Evolutionary conservation across 2,113 vertebrate genomes (phyloP).

Genomic region (Phylloscopus trochiloides): DNA sequence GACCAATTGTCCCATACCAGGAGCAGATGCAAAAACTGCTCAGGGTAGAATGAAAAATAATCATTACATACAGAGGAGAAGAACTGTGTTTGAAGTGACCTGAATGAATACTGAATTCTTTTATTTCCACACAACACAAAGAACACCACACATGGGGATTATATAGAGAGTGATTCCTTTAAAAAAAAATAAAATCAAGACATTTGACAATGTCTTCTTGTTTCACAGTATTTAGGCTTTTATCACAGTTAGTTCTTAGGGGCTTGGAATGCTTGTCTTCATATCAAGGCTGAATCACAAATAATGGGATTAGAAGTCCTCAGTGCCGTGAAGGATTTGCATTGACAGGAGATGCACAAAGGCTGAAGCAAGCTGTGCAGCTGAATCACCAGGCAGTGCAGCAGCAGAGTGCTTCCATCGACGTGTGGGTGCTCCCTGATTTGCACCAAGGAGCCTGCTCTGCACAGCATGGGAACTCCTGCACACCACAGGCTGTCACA

Average conservation of each 20-base stretch:
- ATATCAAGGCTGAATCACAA: not conserved
- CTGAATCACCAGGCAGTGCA: not conserved
- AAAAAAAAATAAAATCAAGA: not conserved
- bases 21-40: not conserved
- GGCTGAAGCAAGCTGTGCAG: not conserved
- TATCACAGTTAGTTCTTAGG: not conserved
- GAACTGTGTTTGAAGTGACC: not conserved
- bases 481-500: not conserved
- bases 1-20: not conserved
- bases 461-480: not conserved
- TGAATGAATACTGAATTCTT: not conserved
- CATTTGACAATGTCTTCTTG: not conserved
- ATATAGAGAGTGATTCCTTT: not conserved
- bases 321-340: not conserved
- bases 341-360: not conserved
- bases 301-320: conserved; percentile 7
- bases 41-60: not conserved
- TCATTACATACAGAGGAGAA: not conserved
- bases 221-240: not conserved
- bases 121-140: not conserved
- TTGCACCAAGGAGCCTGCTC: not conserved
- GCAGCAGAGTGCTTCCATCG: not conserved
- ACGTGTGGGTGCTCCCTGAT: not conserved
- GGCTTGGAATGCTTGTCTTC: not conserved
- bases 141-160: not conserved